Base-by-base conservation (phyloP, 2,113 vertebrate genomes). In the Theristicus caerulescens region DNA sequence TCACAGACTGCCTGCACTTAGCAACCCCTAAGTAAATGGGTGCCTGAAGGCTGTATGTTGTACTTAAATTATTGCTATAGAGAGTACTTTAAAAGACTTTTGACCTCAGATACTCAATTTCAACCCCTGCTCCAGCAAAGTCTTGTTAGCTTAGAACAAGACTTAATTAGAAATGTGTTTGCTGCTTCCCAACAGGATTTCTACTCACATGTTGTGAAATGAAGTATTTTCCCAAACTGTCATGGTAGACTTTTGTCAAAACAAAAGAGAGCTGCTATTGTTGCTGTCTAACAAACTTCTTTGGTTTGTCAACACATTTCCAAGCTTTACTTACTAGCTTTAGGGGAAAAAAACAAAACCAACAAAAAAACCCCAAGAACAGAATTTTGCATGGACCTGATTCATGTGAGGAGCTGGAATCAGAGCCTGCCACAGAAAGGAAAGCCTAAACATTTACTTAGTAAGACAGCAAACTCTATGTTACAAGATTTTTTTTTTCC, bases 71-170 rank as follows among this genome's bases (percentile, higher is more conserved):
- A 93, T 88, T 95, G 84, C 89, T 94, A 55, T 29, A 88, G 58
- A 85, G 29, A 94, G 42, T 67, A 90, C 55, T 96, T 88, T n/a
- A 73, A 92, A 73, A 92, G 34, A 70, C 69, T 92, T 85, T 61
- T 91, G 40, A 76, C 58, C 58, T 85, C 66, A 69, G 81, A 67
- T 59, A 52, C 8, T 81, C 18, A 62, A 57, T 90, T 87, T 82
- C 44, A 87, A 58, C 11, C 21, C 26, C 19, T 93, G 44, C 47
- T 88, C 34, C 51, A 77, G 78, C 24, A 81, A 87, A 82, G 32
- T 32, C 55, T 61, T 85, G 38, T 38, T 61, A 79, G 36, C 34
- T 85, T 83, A 72, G 32, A 79, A 79, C 17, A 77, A 91, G 64
- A 13, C 38, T 69, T 76, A 67, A 72, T 84, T 85, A 80, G n/a